Evolutionary conservation across 2,797 vertebrate species (phyloP).

Genomic region (Danio kyathit): DNA sequence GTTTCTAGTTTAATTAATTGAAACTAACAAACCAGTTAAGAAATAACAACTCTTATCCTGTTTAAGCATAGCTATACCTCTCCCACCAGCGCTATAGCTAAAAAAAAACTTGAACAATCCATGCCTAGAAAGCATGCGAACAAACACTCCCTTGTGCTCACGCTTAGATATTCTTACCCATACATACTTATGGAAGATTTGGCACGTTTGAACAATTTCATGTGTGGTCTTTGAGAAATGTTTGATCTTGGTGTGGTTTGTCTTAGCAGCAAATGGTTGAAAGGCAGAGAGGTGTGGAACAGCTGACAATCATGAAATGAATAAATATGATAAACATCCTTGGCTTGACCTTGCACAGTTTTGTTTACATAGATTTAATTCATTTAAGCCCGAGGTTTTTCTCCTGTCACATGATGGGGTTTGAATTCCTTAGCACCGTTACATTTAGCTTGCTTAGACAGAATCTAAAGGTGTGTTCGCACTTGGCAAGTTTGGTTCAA

Average conservation of each 20-base stretch:
- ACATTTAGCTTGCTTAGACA: no score
- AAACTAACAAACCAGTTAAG: no score
- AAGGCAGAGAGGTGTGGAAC: not conserved
- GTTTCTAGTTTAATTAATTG: no score
- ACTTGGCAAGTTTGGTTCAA: no score
- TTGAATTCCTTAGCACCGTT: no score
- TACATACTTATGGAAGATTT: not conserved
- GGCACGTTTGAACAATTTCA: not conserved
- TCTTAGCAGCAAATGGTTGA: not conserved
- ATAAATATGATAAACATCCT: not conserved
- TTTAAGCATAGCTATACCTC: no score
- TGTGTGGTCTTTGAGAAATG: not conserved
- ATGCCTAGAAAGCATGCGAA: not conserved
- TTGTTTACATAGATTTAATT: not conserved
- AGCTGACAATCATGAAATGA: slow-evolving; percentile 6
- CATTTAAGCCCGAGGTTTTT: no score
- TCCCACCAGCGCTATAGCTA: no score
- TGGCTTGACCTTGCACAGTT: not conserved
- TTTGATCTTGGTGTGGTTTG: slow-evolving; percentile 14
- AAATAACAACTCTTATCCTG: no score
- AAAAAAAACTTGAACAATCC: no score
- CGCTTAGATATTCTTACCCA: not conserved
- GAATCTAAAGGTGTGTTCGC: no score
- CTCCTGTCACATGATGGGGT: not conserved
- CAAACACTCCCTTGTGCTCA: not conserved